A percentile compares a stretch with the other conserved stretches of the same genome.
Evolutionary conservation across 2,888 invertebrate species (phyloP).

Genomic region (Melinaea menophilus): DNA sequence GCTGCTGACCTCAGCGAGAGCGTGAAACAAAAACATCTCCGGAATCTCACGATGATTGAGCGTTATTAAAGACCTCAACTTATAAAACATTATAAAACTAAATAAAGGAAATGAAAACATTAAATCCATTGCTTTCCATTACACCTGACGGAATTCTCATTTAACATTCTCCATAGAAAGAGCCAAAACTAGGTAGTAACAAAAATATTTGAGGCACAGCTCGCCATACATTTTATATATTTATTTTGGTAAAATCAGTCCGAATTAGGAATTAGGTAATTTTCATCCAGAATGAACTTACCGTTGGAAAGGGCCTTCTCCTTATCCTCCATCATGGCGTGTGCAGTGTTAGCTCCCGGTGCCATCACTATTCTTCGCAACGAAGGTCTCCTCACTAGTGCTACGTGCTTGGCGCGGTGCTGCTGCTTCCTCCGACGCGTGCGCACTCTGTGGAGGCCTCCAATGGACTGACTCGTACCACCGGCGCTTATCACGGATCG

Average conservation of each 20-base stretch:
- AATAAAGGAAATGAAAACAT: background rate
- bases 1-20: conserved; percentile 13
- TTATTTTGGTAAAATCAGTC: background rate
- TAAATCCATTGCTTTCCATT: too few species aligned
- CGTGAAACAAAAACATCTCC: conserved; percentile 8
- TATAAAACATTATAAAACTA: background rate
- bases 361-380: conserved; percentile 75
- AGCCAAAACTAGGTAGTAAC: too few species aligned
- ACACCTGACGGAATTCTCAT: too few species aligned
- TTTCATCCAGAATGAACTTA: conserved; percentile 23
- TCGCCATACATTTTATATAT: background rate
- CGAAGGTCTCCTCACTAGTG: conserved; percentile 68
- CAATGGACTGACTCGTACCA: conserved; percentile 64
- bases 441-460: conserved; percentile 69
- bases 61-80: background rate
- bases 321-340: conserved; percentile 75
- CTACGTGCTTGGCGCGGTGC: conserved; percentile 61
- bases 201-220: too few species aligned
- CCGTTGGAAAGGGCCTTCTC: conserved; percentile 62
- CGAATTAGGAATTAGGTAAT: too few species aligned
- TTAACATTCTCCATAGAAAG: too few species aligned
- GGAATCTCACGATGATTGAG: background rate
- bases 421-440: conserved; percentile 67
- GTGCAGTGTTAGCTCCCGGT: conserved; percentile 76
- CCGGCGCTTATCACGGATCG: conserved; percentile 69